Evolutionary conservation across 1,140 invertebrate species (phyloP), one percentile per base, ranked within the genome.

Genomic region (Charaxes varanes): DNA sequence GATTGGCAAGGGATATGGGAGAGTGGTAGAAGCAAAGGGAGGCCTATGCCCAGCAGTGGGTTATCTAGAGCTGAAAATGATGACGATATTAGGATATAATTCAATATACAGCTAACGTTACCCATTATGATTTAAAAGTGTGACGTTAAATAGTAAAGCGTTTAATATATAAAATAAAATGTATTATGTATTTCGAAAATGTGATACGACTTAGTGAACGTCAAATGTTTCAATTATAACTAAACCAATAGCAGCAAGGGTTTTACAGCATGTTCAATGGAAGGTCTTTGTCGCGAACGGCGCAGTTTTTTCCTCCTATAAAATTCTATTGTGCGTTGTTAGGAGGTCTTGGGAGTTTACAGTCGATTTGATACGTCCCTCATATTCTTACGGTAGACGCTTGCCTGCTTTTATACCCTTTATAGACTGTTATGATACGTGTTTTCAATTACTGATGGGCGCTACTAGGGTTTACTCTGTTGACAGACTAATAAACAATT

Each of bases 401-500:
- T 47, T 42, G 37, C 33, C 26, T 32, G 35, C 35, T 15, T 38
- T 32, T 38, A 40, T 34, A 45, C 28, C 21, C 34, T 34, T 34
- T 24, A 11, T 16, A 45, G 40, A 46, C 12, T 15, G 24, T 30
- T 46, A 27, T 46, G 35, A 46, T 46, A 46, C 36, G 31, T 28
- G 36, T 36, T 46, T 46, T 46, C 43, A 40, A 54, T 54, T 49
- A 54, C 43, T 54, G 40, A 49, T 54, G 41, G 41, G 49, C 51
- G 51, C 51, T 42, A 54, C n/a, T n/a, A 54, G 49, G 51, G n/a
- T n/a, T 54, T 43, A 41, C 37, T 18, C 43, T 17, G 43, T 27
- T 30, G 37, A 32, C 44, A 54, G 46, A 43, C 51, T 54, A 54
- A 54, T 54, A n/a, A n/a, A n/a, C n/a, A n/a, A n/a, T n/a, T n/a